Evolutionary conservation across 1,140 invertebrate genomes (phyloP).

Genomic region (Polypedilum pembai): DNA sequence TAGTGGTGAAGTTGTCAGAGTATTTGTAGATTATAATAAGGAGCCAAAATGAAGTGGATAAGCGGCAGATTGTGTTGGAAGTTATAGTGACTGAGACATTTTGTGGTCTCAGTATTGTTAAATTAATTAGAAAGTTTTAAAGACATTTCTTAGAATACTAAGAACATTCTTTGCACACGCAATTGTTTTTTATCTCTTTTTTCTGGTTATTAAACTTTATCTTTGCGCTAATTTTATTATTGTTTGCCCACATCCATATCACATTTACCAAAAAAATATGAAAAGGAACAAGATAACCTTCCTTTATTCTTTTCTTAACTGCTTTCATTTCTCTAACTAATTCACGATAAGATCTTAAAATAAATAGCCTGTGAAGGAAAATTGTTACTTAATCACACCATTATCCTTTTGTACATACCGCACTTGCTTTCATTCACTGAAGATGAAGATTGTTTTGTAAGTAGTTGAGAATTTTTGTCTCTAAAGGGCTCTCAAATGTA

Average conservation of each 20-base stretch:
- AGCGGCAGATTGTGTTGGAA: neutral
- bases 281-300: neutral
- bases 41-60: conserved; percentile 43
- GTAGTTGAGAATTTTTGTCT: too few species aligned
- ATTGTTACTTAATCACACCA: neutral
- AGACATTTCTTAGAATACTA: neutral
- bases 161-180: neutral
- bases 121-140: neutral
- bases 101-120: neutral
- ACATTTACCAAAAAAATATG: neutral
- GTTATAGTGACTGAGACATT: neutral
- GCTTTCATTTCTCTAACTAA: neutral
- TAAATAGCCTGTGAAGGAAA: neutral
- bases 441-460: too few species aligned
- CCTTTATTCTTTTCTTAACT: too few species aligned
- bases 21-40: conserved; percentile 77
- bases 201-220: conserved; percentile 10
- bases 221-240: neutral
- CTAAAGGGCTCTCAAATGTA: too few species aligned
- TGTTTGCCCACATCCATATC: neutral
- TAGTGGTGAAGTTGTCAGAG: conserved; percentile 83
- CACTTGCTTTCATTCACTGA: too few species aligned
- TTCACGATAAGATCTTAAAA: neutral
- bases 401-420: neutral
- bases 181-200: neutral